Evolutionary conservation across 2,888 invertebrate genomes (phyloP).

Genomic region (Andrena camellia): DNA sequence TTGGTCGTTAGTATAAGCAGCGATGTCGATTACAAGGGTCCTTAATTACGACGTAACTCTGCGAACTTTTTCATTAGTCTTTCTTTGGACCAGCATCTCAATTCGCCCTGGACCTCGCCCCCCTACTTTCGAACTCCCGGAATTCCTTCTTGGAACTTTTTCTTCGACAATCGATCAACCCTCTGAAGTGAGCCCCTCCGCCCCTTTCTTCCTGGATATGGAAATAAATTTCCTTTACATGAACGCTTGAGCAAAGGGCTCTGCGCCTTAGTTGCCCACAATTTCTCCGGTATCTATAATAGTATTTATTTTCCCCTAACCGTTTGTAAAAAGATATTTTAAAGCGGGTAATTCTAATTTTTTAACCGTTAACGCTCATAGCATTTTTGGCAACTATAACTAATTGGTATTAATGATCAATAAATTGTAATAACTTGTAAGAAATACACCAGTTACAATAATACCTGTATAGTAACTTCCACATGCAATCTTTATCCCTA

Average conservation of each 20-base stretch:
- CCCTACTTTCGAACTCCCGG: conserved; percentile 38
- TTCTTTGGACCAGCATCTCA: conserved; percentile 33
- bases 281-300: no score
- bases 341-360: no score
- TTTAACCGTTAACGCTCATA: no score
- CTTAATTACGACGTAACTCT: conserved; percentile 67
- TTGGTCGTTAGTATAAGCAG: conserved; percentile 68
- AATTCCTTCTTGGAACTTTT: conserved; percentile 39
- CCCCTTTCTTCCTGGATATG: not conserved
- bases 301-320: no score
- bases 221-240: conserved; percentile 13
- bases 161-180: conserved; percentile 41
- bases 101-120: conserved; percentile 21
- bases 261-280: no score
- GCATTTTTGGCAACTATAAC: no score
- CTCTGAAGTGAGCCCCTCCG: conserved; percentile 14
- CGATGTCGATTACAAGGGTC: conserved; percentile 68
- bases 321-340: no score
- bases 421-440: no score
- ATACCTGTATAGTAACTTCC: not conserved
- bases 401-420: no score
- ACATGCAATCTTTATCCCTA: not conserved
- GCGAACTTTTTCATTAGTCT: conserved; percentile 57
- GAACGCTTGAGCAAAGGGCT: not conserved
- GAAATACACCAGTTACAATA: no score